A percentile compares a stretch with the other conserved stretches of the same genome.
Conservation (phyloP, 2,888 invertebrate genomes). For the Xestia sexstrigata region DNA sequence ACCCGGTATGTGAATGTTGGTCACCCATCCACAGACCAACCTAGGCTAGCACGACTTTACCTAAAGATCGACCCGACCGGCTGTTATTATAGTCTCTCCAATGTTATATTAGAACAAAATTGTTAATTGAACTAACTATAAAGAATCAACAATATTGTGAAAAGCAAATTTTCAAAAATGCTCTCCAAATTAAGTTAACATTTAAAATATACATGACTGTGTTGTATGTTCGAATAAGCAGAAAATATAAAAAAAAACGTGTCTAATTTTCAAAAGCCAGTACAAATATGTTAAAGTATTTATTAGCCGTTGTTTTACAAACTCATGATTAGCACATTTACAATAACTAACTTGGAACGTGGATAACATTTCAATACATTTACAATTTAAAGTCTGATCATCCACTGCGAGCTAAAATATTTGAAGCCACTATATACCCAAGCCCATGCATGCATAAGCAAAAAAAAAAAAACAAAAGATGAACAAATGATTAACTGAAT, state of each 20-base stretch:
- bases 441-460: no score
- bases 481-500: no score
- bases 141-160: neutral
- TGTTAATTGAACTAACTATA: neutral
- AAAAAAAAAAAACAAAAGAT: no score
- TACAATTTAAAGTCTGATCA: neutral
- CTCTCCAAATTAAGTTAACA: neutral
- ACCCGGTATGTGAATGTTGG: no score
- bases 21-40: no score
- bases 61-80: no score
- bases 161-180: neutral
- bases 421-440: neutral
- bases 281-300: conserved; percentile 19
- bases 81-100: no score
- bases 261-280: conserved; percentile 18
- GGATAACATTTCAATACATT: conserved; percentile 49
- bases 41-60: no score
- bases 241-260: conserved; percentile 16
- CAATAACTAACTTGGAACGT: conserved; percentile 52
- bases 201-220: neutral
- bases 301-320: conserved; percentile 43
- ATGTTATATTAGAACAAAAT: neutral
- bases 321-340: conserved; percentile 50
- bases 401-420: conserved; percentile 33
- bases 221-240: neutral